Percentiles rank a stretch among this genome's conserved stretches.
Conservation (phyloP, 2,113 vertebrate species). For the Pachyramphus minor region DNA sequence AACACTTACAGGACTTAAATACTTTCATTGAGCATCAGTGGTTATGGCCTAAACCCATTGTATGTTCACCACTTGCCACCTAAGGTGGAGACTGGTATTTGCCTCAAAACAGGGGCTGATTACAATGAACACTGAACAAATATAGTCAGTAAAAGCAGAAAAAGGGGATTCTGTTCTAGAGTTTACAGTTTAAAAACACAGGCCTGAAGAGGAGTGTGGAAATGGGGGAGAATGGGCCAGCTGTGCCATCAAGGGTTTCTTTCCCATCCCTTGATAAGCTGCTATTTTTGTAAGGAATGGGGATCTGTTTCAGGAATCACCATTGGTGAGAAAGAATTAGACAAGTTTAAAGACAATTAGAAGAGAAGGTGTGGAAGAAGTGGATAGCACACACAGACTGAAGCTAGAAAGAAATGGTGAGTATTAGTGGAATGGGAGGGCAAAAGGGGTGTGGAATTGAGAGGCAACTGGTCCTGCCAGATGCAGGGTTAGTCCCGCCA, state of each 20-base stretch:
- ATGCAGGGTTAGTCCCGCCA: not conserved
- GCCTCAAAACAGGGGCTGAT: not conserved
- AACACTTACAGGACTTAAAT: constrained; percentile 11
- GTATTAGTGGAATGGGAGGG: rapidly evolving
- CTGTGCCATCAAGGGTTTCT: rapidly evolving
- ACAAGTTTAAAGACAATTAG: not conserved
- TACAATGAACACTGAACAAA: not conserved
- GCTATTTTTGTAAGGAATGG: not conserved
- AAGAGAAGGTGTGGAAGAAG: not conserved
- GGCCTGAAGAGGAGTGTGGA: not conserved
- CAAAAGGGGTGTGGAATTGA: not conserved
- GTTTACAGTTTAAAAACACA: not conserved
- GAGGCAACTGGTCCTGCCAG: rapidly evolving
- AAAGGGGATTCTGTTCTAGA: not conserved
- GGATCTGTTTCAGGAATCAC: not conserved
- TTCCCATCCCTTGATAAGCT: not conserved
- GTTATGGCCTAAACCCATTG: not conserved
- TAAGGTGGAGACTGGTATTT: not conserved
- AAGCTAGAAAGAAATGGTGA: not conserved
- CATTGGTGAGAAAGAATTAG: not conserved
- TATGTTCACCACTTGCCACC: not conserved
- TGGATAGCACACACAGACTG: not conserved
- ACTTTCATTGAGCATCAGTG: rapidly evolving
- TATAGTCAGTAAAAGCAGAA: rapidly evolving
- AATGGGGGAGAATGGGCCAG: not conserved